Evolutionary conservation across 2,888 invertebrate species (phyloP), one percentile per base, ranked within the genome.

Genomic region (Thera obeliscata): DNA sequence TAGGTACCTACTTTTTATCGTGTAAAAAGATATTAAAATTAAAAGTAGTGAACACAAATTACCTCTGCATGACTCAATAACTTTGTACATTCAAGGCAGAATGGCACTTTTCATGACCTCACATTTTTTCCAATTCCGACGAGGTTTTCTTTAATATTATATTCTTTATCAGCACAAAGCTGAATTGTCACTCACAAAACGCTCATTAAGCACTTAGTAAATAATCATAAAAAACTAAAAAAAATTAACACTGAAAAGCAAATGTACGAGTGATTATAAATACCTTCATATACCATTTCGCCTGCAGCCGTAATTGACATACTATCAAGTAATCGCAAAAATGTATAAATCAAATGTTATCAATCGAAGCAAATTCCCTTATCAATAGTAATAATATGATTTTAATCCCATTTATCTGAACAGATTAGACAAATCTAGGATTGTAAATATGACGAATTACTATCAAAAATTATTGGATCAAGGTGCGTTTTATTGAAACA

Each of bases 301-400:
- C 59, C 49, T 11, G 56, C 56, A 35, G 8, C 52, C 22, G 8
- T 22, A 52, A 41, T 61, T 59, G 36, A 33, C 12, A 22, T 11
- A 60, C 22, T 63, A 62, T 65, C 55, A 64, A 46, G 43, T 66
- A 68, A 71, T 72, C 71, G 33, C 61, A 69, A 76, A 76, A 79
- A 83, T 80, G 80, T 87, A 89, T 92, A 92, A 93, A 93, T 93
- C 93, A 93, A 91, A 90, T 90, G 85, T 90, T 91, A 93, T 93
- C 90, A 91, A 87, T 92, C 87, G 62, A 65, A 77, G 83, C 82
- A 88, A 88, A 91, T 89, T 69, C 84, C 72, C 70, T 87, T 90
- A 91, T 91, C 92, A 80, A 81, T 76, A 71, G 82, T 85, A 80
- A 86, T 87, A 87, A 87, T 84, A 82, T 81, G 83, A 82, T 77